A percentile compares a stretch with the other conserved stretches of the same genome.
Evolutionary conservation across 2,797 vertebrate genomes (phyloP).

Genomic region (Linurgus olivaceus): DNA sequence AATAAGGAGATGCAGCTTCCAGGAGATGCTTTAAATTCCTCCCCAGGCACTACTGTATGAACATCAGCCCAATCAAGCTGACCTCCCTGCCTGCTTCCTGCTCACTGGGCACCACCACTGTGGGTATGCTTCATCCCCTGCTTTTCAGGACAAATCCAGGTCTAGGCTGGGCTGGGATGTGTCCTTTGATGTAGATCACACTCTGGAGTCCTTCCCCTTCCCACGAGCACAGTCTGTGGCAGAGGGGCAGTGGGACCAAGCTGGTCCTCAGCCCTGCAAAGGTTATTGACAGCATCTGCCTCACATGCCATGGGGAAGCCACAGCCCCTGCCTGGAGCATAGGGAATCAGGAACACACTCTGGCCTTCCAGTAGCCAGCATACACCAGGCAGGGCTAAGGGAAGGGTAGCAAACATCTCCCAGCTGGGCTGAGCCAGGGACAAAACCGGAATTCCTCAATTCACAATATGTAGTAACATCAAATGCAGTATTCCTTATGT

Average conservation of each 20-base stretch:
- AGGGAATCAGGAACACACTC: not conserved
- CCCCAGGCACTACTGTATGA: not conserved
- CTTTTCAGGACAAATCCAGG: not conserved
- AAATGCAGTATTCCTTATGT: not conserved
- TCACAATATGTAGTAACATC: not conserved
- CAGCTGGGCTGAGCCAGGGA: not conserved
- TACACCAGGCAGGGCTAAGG: not conserved
- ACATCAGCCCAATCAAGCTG: not conserved
- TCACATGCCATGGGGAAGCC: not conserved
- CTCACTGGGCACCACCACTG: not conserved
- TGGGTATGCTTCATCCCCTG: not conserved
- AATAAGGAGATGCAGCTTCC: not conserved
- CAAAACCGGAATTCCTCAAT: not conserved
- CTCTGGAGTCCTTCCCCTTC: not conserved
- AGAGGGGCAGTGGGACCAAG: rapidly evolving
- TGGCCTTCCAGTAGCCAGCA: not conserved
- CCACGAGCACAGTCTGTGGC: not conserved
- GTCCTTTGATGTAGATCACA: not conserved
- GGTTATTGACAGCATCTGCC: not conserved
- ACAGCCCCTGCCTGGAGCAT: not conserved
- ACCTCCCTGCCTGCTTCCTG: not conserved
- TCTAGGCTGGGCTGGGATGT: rapidly evolving
- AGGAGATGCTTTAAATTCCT: not conserved
- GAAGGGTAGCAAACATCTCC: not conserved
- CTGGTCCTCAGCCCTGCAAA: not conserved